Evolutionary conservation across 2,888 invertebrate species (phyloP).

Genomic region (Cremastobaeus sp.): DNA sequence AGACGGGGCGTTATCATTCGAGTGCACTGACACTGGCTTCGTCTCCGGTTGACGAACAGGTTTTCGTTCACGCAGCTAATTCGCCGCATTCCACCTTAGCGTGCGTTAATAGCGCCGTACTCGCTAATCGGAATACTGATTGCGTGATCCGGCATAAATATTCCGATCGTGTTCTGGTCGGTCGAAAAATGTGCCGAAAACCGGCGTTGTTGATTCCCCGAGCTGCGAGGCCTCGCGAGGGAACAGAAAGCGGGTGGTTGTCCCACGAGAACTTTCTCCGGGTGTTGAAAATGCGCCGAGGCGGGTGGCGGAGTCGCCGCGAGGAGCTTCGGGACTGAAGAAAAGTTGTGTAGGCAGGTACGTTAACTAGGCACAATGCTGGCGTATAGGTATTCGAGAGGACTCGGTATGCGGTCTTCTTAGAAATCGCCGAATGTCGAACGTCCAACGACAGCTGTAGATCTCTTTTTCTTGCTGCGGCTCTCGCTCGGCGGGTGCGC

Average conservation of each 20-base stretch:
- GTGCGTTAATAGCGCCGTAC: constrained; percentile 29
- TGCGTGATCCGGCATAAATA: no score
- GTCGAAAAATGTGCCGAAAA: no score
- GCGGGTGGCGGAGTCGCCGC: no score
- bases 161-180: no score
- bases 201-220: no score
- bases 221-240: no score
- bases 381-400: constrained; percentile 56
- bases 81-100: constrained; percentile 30
- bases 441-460: constrained; percentile 63
- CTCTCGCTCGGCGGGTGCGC: background rate
- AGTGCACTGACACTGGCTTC: constrained; percentile 49
- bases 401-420: constrained; percentile 66
- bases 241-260: no score
- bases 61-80: constrained; percentile 32
- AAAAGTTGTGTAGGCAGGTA: constrained; percentile 58
- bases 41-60: constrained; percentile 24
- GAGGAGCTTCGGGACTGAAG: constrained; percentile 43
- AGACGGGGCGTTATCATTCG: constrained; percentile 46
- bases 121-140: no score
- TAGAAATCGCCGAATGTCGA: constrained; percentile 67
- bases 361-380: constrained; percentile 57
- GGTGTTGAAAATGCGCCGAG: constrained; percentile 32
- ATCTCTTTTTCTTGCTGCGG: constrained; percentile 48
- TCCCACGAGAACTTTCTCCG: constrained; percentile 28